Evolutionary conservation across 2,888 invertebrate genomes (phyloP), one percentile per base, ranked within the genome.

Genomic region (Orthonevra nobilis): DNA sequence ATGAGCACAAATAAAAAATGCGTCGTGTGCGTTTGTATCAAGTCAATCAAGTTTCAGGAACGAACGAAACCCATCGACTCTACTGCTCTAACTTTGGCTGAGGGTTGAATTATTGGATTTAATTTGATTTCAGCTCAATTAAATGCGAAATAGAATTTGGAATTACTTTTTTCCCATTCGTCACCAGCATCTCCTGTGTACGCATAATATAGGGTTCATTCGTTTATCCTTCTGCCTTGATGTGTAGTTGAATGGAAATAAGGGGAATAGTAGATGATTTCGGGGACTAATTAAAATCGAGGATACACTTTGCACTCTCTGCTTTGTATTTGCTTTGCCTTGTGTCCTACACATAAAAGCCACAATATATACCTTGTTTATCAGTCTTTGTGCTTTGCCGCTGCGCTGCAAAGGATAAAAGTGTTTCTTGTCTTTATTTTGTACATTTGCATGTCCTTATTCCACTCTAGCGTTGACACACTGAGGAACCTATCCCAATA

Each of bases 111-210:
- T 86, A 86, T 86, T 86, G 84, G 85, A 86, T 87, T 87, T 87
- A 87, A 88, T 88, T 88, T 86, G 86, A 87, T 88, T 88, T 87
- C 87, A 87, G 86, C 87, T 87, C 87, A 88, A 88, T 88, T 88
- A 88, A 87, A 87, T 86, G 84, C 84, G 85, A 87, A 88, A 87
- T 87, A 85, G 85, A 88, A 87, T 87, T 88, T 85, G 84, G 84
- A 87, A 87, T 87, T 86, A 85, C 85, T 83, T 86, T 85, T 84
- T 83, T 82, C 56, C 38, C 50, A 32, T 61, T 58, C 28, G 32
- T 42, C 40, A 34, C 23, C 23, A 48, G 26, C 48, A 50, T 20
- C n/a, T 38, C 19, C 12, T 15, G 20, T n/a, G 12, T 10, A 5
- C 12, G 34, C 34, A n/a, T n/a, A n/a, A n/a, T n/a, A n/a, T 52